These are phyloP conservation scores for Cepaea nemoralis DNA, from an alignment of 1,140 invertebrate genomes.

Conservation along the genomic window DNA sequence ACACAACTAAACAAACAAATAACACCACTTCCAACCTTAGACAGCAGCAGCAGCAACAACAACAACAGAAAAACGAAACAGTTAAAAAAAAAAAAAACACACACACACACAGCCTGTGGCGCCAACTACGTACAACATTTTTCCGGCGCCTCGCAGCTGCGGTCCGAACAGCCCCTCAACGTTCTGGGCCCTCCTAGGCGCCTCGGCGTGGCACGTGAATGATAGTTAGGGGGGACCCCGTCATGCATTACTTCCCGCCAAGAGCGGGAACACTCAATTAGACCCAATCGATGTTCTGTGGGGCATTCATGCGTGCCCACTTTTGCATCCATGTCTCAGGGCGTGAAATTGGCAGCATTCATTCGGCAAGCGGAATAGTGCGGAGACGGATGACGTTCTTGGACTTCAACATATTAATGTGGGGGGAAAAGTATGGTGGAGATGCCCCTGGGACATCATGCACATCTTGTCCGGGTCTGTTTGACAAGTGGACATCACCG, in stretches of 20 bases:
- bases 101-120: background rate
- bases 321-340: background rate
- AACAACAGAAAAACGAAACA: too few species aligned
- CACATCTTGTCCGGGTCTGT: too few species aligned
- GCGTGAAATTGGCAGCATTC: constrained; percentile 3
- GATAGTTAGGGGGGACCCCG: background rate
- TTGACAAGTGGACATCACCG: too few species aligned
- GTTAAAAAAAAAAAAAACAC: too few species aligned
- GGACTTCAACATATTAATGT: too few species aligned
- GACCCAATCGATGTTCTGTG: background rate
- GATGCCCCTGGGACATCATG: too few species aligned
- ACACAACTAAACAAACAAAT: too few species aligned
- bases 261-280: constrained; percentile 14
- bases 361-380: background rate
- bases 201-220: constrained; percentile 4
- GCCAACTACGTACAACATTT: background rate
- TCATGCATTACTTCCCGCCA: background rate
- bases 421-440: too few species aligned
- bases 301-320: background rate
- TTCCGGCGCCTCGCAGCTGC: background rate
- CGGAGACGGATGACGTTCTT: too few species aligned
- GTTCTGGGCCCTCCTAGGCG: background rate
- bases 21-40: too few species aligned
- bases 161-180: background rate
- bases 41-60: too few species aligned